A percentile compares a stretch with the other conserved stretches of the same genome.
Conservation (phyloP, 2,113 vertebrate genomes). For the Scartelaos histophorus region DNA sequence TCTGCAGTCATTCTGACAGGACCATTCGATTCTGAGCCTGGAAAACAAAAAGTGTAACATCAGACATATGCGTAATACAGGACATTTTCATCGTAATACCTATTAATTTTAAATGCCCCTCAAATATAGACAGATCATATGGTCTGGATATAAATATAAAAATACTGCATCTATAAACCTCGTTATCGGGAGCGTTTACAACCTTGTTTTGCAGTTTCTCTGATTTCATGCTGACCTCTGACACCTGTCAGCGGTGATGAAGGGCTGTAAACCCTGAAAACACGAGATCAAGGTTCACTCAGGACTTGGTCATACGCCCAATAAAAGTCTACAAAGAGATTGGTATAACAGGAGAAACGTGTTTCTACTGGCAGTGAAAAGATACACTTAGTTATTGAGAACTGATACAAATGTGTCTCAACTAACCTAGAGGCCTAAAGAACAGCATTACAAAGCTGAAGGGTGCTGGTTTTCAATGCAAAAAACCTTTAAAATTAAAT, state of each 20-base stretch:
- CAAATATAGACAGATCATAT: conserved; percentile 21
- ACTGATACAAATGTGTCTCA: conserved; percentile 26
- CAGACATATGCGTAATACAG: not conserved
- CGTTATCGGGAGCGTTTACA: conserved; percentile 70
- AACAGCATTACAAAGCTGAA: conserved; percentile 64
- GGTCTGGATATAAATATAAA: conserved; percentile 25
- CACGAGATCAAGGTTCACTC: conserved; percentile 64
- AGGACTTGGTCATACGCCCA: conserved; percentile 63
- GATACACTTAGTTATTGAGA: conserved; percentile 21
- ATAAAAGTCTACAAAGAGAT: conserved; percentile 2
- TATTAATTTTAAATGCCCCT: not conserved
- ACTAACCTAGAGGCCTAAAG: conserved; percentile 47
- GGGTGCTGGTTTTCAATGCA: conserved; percentile 64
- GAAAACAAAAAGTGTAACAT: conserved; percentile 13
- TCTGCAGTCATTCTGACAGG: conserved; percentile 97
- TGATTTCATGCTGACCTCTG: conserved; percentile 54
- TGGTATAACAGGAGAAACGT: not conserved
- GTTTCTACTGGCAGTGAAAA: conserved; percentile 20
- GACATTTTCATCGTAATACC: too few species aligned
- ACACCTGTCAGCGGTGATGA: conserved; percentile 60
- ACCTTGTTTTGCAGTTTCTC: conserved; percentile 67
- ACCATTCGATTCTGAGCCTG: conserved; percentile 83
- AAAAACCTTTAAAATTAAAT: conserved; percentile 64
- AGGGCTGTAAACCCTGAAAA: conserved; percentile 66
- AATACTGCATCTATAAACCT: conserved; percentile 59